phyloP scores from a whole-genome alignment of 2,797 vertebrate genomes.

The Leptatherina wallacei region DNA sequence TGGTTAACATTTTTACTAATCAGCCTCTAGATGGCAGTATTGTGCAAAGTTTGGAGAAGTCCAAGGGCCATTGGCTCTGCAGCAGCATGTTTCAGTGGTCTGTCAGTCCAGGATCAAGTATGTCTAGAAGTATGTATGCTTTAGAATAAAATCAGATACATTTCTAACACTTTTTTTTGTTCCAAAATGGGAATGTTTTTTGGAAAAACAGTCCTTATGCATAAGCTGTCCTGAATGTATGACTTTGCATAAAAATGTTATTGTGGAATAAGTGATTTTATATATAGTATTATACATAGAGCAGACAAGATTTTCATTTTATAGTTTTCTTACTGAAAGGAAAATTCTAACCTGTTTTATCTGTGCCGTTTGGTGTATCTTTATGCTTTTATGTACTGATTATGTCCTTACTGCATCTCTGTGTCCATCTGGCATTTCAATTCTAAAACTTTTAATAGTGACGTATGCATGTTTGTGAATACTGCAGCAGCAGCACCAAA shows the following conservation, averaged over 20 bases:
- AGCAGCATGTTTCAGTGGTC: background rate
- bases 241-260: too few relatives aligned
- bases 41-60: background rate
- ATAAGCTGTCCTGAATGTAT: too few relatives aligned
- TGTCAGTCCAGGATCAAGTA: background rate
- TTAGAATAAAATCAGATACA: too few relatives aligned
- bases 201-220: too few relatives aligned
- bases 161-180: too few relatives aligned
- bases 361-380: background rate
- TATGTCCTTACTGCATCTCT: background rate
- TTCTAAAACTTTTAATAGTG: background rate
- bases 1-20: background rate
- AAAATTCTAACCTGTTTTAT: background rate
- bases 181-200: too few relatives aligned
- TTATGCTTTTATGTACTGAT: background rate
- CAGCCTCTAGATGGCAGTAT: slow-evolving; percentile 55
- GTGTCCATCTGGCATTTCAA: background rate
- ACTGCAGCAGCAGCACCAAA: background rate
- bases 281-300: background rate
- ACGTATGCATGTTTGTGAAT: background rate
- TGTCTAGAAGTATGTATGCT: too few relatives aligned
- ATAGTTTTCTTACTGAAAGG: background rate
- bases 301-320: too few relatives aligned
- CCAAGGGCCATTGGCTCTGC: background rate
- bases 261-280: background rate